A percentile compares a stretch with the other conserved stretches of the same genome.
phyloP scores from a whole-genome alignment of 1,140 invertebrate genomes.

The Hyles vespertilio region DNA sequence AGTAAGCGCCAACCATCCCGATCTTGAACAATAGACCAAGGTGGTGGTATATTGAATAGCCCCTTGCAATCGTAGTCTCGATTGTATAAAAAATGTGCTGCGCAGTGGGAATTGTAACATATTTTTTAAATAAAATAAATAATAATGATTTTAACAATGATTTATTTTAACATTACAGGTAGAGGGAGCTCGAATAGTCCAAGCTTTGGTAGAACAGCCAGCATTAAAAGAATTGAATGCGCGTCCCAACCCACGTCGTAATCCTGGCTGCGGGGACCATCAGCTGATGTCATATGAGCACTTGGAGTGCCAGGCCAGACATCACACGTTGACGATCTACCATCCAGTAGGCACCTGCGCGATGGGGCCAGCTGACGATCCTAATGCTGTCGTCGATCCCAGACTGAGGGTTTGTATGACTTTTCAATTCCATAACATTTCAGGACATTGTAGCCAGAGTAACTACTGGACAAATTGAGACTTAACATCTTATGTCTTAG shows the following conservation, averaged over 20 bases:
- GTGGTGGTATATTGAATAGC: too few relatives aligned
- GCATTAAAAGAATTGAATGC: slow-evolving; percentile 80
- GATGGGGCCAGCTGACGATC: slow-evolving; percentile 77
- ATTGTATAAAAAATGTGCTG: too few relatives aligned
- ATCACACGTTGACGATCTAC: slow-evolving; percentile 68
- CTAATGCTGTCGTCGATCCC: slow-evolving; percentile 75
- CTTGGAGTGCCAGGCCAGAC: slow-evolving; percentile 66
- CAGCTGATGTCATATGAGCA: slow-evolving; percentile 80
- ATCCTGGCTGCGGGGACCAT: slow-evolving; percentile 77
- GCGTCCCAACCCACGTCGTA: slow-evolving; percentile 77
- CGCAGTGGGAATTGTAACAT: too few relatives aligned
- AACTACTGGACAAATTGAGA: too few relatives aligned
- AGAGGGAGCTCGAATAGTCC: slow-evolving; percentile 83
- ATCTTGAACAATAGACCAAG: too few relatives aligned
- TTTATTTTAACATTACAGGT: slow-evolving; percentile 67
- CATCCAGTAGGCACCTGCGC: slow-evolving; percentile 78
- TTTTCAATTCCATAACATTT: too few relatives aligned
- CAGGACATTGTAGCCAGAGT: too few relatives aligned
- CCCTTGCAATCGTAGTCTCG: too few relatives aligned
- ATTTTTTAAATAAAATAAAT: too few relatives aligned
- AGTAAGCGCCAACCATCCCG: too few relatives aligned
- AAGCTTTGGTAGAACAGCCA: slow-evolving; percentile 78
- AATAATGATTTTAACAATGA: not conserved
- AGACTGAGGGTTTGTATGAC: slow-evolving; percentile 41
- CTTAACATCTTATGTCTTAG: too few relatives aligned